These are phyloP conservation scores for Scolopax rusticola DNA, from an alignment of 2,797 vertebrate species.

Conservation along the genomic window DNA sequence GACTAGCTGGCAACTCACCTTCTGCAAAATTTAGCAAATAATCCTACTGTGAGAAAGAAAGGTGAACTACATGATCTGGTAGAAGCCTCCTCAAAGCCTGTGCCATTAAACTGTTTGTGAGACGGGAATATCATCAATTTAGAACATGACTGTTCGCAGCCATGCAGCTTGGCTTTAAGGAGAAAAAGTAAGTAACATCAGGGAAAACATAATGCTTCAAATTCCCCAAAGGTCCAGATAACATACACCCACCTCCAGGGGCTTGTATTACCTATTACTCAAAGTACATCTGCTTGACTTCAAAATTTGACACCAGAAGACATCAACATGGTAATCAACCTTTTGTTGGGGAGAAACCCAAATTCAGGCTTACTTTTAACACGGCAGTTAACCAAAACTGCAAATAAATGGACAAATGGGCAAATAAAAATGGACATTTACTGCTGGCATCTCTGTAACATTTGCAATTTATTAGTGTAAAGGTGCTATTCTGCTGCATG, in stretches of 20 bases:
- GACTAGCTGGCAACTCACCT: neutral
- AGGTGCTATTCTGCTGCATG: neutral
- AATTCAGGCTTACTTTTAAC: neutral
- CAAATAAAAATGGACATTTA: neutral
- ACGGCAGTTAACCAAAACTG: neutral
- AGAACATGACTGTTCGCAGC: neutral
- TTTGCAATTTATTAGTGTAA: neutral
- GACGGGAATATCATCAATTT: neutral
- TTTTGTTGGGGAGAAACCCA: neutral
- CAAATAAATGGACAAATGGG: too few relatives aligned
- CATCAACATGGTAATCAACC: neutral
- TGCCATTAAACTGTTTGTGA: neutral
- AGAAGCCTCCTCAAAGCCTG: neutral
- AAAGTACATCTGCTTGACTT: neutral
- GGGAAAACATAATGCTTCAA: neutral
- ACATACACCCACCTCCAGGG: neutral
- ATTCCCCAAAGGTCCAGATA: neutral
- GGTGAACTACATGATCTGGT: neutral
- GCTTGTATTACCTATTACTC: neutral
- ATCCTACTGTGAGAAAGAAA: neutral
- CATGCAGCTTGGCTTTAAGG: neutral
- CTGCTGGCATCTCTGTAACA: neutral
- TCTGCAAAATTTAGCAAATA: neutral
- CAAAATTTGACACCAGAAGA: neutral
- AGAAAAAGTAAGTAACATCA: neutral